Evolutionary conservation across 2,113 vertebrate species (phyloP).

Genomic region (Saguinus midas): DNA sequence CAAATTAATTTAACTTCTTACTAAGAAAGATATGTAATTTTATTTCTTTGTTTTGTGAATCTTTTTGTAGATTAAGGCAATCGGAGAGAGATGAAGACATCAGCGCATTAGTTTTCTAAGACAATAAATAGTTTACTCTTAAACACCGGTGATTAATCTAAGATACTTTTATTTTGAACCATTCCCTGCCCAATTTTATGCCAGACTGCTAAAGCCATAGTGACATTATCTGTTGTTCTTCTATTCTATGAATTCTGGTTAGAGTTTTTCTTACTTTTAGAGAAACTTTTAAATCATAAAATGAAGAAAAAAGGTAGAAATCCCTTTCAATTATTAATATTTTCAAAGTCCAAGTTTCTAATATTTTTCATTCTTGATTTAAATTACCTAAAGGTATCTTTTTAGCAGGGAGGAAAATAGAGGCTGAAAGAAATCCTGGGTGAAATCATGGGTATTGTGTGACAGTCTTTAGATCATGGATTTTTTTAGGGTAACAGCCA

Average conservation of each 20-base stretch:
- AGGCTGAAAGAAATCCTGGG: not conserved
- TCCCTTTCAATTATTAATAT: not conserved
- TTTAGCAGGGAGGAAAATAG: not conserved
- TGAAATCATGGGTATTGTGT: not conserved
- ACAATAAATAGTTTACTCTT: not conserved
- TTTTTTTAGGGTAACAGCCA: not conserved
- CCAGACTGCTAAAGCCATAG: not conserved
- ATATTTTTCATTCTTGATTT: not conserved
- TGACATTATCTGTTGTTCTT: not conserved
- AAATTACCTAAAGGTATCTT: not conserved
- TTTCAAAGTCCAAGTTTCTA: not conserved
- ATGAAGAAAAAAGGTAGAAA: not conserved
- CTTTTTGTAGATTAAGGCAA: not conserved
- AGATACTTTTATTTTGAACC: not conserved
- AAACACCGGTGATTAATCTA: not conserved
- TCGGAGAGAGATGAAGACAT: not conserved
- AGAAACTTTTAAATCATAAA: not conserved
- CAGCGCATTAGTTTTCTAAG: not conserved
- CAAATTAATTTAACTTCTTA: not conserved
- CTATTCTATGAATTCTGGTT: not conserved
- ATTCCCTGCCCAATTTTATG: not conserved
- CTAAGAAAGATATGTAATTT: not conserved
- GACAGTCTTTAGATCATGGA: too few species aligned
- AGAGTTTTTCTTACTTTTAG: not conserved
- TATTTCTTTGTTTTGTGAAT: not conserved